A percentile compares a stretch with the other conserved stretches of the same genome.
phyloP scores from a whole-genome alignment of 2,888 invertebrate genomes.

The Bellardia pandia region DNA sequence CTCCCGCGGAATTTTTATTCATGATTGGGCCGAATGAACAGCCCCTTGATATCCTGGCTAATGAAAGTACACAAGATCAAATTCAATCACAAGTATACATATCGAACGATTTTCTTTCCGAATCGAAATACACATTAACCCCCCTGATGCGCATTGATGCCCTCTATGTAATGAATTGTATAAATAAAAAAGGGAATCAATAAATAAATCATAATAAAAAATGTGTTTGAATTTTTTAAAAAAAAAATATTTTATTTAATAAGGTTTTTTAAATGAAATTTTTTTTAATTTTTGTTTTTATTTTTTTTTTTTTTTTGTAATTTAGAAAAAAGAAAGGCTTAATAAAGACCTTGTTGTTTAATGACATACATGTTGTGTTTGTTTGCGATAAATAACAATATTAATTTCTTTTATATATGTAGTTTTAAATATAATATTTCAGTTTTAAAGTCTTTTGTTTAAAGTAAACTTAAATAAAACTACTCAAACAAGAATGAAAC shows the following conservation, averaged over 20 bases:
- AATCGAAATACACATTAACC: no score
- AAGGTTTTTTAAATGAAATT: conserved; percentile 2
- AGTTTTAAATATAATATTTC: conserved; percentile 10
- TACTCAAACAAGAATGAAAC: conserved; percentile 32
- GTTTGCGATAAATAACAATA: conserved; percentile 48
- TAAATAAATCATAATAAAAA: conserved; percentile 37
- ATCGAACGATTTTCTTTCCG: no score
- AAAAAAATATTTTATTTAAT: conserved; percentile 61
- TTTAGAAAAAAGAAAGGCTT: conserved; percentile 34
- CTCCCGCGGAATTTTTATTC: no score
- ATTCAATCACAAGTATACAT: no score
- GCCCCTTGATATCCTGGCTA: no score
- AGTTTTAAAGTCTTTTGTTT: conserved; percentile 47
- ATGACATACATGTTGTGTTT: conserved; percentile 40
- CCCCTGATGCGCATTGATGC: no score
- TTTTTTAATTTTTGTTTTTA: no score
- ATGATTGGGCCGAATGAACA: no score
- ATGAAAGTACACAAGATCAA: no score
- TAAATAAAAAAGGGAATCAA: background rate
- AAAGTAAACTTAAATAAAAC: conserved; percentile 48
- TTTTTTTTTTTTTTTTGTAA: conserved; percentile 23
- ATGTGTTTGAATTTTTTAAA: conserved; percentile 34
- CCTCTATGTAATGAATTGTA: background rate
- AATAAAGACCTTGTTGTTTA: conserved; percentile 6
- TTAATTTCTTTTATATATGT: background rate